Evolutionary conservation across 1,140 invertebrate genomes (phyloP), one percentile per base, ranked within the genome.

Genomic region (Drosophila pectinifera): DNA sequence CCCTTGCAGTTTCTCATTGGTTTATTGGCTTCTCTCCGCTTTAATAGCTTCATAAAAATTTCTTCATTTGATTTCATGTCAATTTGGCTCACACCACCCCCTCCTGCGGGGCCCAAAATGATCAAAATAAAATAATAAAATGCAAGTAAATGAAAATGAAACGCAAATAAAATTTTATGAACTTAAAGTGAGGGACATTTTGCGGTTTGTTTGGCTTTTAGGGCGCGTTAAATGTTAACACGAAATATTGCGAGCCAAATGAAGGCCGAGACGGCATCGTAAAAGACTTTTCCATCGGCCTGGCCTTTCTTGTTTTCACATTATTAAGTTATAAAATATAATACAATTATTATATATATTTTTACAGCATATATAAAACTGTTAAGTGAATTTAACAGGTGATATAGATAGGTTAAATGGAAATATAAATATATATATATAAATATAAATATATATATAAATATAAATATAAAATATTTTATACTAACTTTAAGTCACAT

Each of bases 121-220:
- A 74, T 69, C 73, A 28, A 78, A 86, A 85, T 86, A 85, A 84
- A 85, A 81, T 84, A 83, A 84, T 86, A 84, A 85, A 86, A 85
- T 61, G 73, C 81, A 74, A 81, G 73, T 73, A 86, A 85, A 78
- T 86, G 81, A 85, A 74, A 85, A 86, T 81, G 68, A 85, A 86
- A 78, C 68, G 82, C 68, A 86, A 81, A 86, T 81, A 85, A 81
- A 86, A 81, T 85, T 86, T 85, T 86, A 85, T 81, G 45, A 80
- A 84, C 81, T 78, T 75, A 26, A 61, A 74, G 13, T 38, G 38
- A 6, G 26, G 38, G 20, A 36, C 38, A 34, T 59, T 54, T 39
- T 57, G 46, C 45, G 54, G 43, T 58, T 43, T 22, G 26, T 41
- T n/a, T 34, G 16, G 20, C 18, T 24, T 67, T 83, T 75, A 73